phyloP scores from a whole-genome alignment of 1,140 invertebrate species.

The Archivesica marissinica region DNA sequence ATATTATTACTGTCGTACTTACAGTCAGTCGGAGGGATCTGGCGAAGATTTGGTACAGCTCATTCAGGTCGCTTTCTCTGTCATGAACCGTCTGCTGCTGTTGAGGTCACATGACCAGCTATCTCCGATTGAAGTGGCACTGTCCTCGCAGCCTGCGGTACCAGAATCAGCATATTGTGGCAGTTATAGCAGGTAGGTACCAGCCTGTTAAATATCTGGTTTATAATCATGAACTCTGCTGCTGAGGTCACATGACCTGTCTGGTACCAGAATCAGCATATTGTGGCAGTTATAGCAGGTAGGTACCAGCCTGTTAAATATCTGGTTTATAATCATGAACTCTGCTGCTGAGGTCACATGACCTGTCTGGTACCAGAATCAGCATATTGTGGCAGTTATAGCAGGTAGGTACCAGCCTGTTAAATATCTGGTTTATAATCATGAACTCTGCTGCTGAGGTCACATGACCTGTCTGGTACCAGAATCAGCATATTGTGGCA shows the following conservation, averaged over 20 bases:
- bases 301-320: not conserved
- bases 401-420: slow-evolving; percentile 30
- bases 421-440: not conserved
- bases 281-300: slow-evolving; percentile 87
- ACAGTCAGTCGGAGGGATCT: slow-evolving; percentile 70
- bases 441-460: not conserved
- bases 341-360: slow-evolving; percentile 56
- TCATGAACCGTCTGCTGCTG: slow-evolving; percentile 83
- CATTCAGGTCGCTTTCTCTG: slow-evolving; percentile 83
- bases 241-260: slow-evolving; percentile 70
- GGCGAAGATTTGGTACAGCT: slow-evolving; percentile 82
- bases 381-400: slow-evolving; percentile 87
- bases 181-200: slow-evolving; percentile 86
- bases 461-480: slow-evolving; percentile 76
- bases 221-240: not conserved
- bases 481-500: slow-evolving; percentile 84
- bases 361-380: slow-evolving; percentile 74
- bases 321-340: not conserved
- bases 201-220: not conserved
- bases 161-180: slow-evolving; percentile 85
- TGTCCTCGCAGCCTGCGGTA: slow-evolving; percentile 82
- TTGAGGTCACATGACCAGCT: slow-evolving; percentile 75
- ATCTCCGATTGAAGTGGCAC: slow-evolving; percentile 82
- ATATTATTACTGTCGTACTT: not conserved
- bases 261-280: slow-evolving; percentile 67